Conservation (phyloP, 2,113 vertebrate species). For the Sitta europaea region DNA sequence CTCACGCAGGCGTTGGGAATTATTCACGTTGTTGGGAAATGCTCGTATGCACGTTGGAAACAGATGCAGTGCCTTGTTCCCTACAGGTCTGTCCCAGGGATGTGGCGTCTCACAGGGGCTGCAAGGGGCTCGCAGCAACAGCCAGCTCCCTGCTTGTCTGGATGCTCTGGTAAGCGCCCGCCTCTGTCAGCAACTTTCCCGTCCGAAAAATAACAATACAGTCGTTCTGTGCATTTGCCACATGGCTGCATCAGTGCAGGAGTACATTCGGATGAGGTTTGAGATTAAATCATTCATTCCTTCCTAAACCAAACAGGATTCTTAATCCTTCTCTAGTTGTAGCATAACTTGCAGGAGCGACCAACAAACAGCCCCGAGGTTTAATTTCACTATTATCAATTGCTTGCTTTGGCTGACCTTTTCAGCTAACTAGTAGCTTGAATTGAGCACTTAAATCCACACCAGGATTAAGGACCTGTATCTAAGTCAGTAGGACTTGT, state of each 20-base stretch:
- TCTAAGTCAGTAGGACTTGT: not conserved
- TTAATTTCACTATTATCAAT: not conserved
- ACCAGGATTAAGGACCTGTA: not conserved
- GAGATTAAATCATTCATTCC: not conserved
- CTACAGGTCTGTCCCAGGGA: not conserved
- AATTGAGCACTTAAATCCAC: not conserved
- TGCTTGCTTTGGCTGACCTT: not conserved
- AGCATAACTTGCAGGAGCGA: not conserved
- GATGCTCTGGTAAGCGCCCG: not conserved
- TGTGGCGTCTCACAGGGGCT: not conserved
- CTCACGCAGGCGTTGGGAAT: not conserved
- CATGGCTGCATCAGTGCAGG: not conserved
- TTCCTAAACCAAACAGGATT: not conserved
- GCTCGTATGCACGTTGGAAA: accelerated
- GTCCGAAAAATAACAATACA: not conserved
- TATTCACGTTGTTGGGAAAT: not conserved
- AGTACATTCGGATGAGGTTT: not conserved
- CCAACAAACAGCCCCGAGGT: not conserved
- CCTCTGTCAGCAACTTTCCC: not conserved
- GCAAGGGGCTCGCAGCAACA: not conserved
- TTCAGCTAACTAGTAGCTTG: not conserved
- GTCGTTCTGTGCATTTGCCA: not conserved
- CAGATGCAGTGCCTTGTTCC: accelerated
- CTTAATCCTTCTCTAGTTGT: not conserved
- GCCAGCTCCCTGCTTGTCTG: not conserved